Percentiles rank a stretch among this genome's conserved stretches.
These are phyloP conservation scores for Andrena bicolor DNA, from an alignment of 2,888 invertebrate genomes.

Conservation along the genomic window DNA sequence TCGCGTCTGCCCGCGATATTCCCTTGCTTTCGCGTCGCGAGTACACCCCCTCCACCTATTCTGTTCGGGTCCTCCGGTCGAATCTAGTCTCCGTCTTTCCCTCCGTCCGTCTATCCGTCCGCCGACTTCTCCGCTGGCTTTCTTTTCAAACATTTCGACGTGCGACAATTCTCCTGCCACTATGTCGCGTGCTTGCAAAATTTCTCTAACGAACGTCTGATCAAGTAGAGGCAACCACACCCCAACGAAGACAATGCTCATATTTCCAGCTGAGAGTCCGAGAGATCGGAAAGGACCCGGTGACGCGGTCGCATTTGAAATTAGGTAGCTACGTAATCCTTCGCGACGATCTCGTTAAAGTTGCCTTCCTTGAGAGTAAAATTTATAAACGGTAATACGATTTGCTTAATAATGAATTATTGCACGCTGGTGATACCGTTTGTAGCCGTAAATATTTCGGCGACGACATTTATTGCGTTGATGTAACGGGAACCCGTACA, in stretches of 20 bases:
- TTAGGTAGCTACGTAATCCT: slow-evolving; percentile 57
- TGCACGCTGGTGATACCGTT: slow-evolving; percentile 55
- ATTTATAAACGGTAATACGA: slow-evolving; percentile 71
- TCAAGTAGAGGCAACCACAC: too few relatives aligned
- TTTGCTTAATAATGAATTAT: slow-evolving; percentile 74
- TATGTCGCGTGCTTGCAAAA: neutral
- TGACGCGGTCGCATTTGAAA: slow-evolving; percentile 34
- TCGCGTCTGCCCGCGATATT: neutral
- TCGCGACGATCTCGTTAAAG: slow-evolving; percentile 70
- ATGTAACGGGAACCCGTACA: slow-evolving; percentile 45
- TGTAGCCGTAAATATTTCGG: slow-evolving; percentile 63
- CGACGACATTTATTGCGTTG: slow-evolving; percentile 61
- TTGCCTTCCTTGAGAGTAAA: slow-evolving; percentile 51
- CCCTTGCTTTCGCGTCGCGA: neutral
- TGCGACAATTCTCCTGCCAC: neutral
- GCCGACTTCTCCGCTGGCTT: neutral
- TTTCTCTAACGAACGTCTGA: too few relatives aligned
- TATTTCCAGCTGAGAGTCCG: slow-evolving; percentile 29
- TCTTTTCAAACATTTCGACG: neutral
- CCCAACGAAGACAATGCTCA: neutral
- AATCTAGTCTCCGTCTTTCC: neutral
- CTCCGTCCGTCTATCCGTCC: neutral
- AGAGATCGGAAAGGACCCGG: slow-evolving; percentile 20
- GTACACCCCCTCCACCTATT: neutral
- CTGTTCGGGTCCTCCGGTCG: too few relatives aligned